Percentiles rank a stretch among this genome's conserved stretches.
Evolutionary conservation across 2,113 vertebrate species (phyloP).

Genomic region (Falco punctatus): DNA sequence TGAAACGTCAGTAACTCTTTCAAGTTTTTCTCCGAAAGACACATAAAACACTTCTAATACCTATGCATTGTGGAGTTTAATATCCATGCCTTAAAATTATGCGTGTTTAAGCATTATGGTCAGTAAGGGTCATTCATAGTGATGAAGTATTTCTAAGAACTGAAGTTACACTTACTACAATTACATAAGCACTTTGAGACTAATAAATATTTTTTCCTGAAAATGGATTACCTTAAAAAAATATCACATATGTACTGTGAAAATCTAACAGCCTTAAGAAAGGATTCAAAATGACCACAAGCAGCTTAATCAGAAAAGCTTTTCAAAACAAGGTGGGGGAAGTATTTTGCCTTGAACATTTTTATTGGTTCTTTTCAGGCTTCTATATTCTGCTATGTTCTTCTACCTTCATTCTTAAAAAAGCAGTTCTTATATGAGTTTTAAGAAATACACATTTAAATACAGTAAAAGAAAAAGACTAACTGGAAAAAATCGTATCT

Average conservation of each 20-base stretch:
- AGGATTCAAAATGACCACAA: neutral
- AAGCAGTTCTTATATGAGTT: rapidly evolving
- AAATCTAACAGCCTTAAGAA: neutral
- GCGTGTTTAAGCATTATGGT: neutral
- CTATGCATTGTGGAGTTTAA: neutral
- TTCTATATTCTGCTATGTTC: neutral
- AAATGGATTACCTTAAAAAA: neutral
- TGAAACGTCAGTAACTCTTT: neutral
- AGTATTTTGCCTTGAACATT: neutral
- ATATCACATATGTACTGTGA: neutral
- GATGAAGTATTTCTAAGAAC: neutral
- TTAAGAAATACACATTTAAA: neutral
- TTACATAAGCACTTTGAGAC: neutral
- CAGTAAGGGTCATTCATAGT: neutral
- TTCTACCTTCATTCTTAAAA: neutral
- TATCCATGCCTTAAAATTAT: neutral
- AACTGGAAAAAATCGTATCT: neutral
- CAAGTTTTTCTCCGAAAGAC: neutral
- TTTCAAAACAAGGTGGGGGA: no score
- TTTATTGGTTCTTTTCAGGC: neutral
- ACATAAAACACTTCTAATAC: neutral
- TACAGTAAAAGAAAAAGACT: neutral
- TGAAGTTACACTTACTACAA: neutral
- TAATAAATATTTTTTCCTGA: neutral
- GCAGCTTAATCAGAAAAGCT: neutral